Evolutionary conservation across 2,113 vertebrate species (phyloP), one percentile per base, ranked within the genome.

Genomic region (Numida meleagris): DNA sequence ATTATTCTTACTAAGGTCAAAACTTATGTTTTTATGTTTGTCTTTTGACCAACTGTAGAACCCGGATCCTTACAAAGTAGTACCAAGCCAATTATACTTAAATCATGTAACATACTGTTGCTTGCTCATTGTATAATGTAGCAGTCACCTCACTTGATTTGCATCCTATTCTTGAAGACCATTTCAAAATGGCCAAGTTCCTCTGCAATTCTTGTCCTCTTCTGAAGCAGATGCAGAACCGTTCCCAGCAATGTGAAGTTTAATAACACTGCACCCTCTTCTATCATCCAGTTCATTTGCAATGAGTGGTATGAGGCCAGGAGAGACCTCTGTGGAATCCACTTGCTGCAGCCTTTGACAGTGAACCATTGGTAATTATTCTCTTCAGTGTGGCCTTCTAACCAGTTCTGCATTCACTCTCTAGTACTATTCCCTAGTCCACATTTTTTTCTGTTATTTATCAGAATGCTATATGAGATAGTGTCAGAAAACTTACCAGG

Each of bases 391-490:
- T 9, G 34, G 9, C 59, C 88, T 93, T 83, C 45, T 53, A 74
- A 55, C 25, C 24, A n/a, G 23, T 83, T 93, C 83, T 86, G 15
- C 38, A 19, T 58, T 90, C 53, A 8, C 42, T 46, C 8, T 71
- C 12, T 68, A 51, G 31, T 25, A 67, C 6, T 67, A 86, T 90
- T 12, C 31, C 14, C 27, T 43, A n/a, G 27, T 66, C 19, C 67
- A 82, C 8, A 13, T 70, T 85, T 91, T 82, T 34, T 87, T 70
- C 58, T 89, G 14, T 74, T 86, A 57, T 87, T 93, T 91, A 70
- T 83, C 85, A 90, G 75, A 83, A 81, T 74, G 67, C 65, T 93
- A 42, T 70, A 93, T 1, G 33, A 90, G 68, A 46, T 11, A 17
- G n/a, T 58, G 48, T 89, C 71, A 90, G 59, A 88, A 93, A 91